Base-by-base conservation (phyloP, 2,113 vertebrate genomes). In the Hiodon alosoides region DNA sequence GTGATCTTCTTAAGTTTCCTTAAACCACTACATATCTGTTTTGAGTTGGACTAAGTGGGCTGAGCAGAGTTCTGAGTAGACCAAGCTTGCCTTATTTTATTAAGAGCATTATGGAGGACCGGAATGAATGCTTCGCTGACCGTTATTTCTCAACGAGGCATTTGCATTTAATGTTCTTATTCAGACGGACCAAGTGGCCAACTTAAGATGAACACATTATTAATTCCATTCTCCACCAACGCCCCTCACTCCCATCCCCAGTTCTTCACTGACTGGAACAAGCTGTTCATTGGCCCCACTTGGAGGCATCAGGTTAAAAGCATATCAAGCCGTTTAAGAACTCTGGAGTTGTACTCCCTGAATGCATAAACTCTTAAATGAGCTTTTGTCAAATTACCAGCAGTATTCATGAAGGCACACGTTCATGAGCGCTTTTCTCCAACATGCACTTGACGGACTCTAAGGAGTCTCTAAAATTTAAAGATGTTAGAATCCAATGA, bases 221-320 rank as follows among this genome's bases (percentile, higher is more conserved):
- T 88, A 87, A 86, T 89, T 87, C 87, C 87, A 85, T 89, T 86
- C 86, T 87, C 88, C 88, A 89, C 83, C 83, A 85, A 81, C 75
- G 82, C 83, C 72, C 83, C 81, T 31, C 31, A 31, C 85, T 84
- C 82, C 65, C 79, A 81, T 57, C 74, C 86, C 83, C 76, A 84
- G 84, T 86, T 87, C 86, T 87, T 84, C 84, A 77, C 82, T 85
- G 87, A 89, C 88, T 89, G 88, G 88, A 86, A 86, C 85, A 84
- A 82, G 81, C 77, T 87, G 86, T 84, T 82, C 73, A 81, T 79
- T 71, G 80, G 85, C 85, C 86, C 83, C 82, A 86, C 80, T 84
- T 59, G 51, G 50, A 82, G 72, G 80, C 31, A n/a, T 60, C 59
- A 4, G 11, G 10, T 60, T 60, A 60, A 60, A 60, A 60, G 59